Base-by-base conservation (phyloP, 1,140 invertebrate species). In the Rhopalosiphum maidis region DNA sequence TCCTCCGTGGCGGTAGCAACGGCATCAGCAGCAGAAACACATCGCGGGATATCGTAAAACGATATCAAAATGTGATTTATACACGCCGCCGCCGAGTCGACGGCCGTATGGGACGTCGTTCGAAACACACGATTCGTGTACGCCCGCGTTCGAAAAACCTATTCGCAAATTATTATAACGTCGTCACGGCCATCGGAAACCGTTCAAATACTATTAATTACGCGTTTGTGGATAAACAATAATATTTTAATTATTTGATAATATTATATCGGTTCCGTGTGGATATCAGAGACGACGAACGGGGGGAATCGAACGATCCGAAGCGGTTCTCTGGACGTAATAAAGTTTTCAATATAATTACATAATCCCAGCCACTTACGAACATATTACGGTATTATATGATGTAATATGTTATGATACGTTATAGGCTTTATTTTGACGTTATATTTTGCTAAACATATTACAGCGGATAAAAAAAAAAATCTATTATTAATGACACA, bases 61-160 rank as follows among this genome's bases (percentile, higher is more conserved):
- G 60, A 77, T n/a, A 77, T 77, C 60, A 77, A 77, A 77, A 35
- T 35, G 60, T n/a, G n/a, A 77, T 77, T 77, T 77, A 77, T 77
- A 18, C 30, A 4, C 54, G 60, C 60, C 30, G 0, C 41, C 41
- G 3, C 41, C 41, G 41, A n/a, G 15, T 60, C 23, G 9, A 60
- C 55, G 25, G 25, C 54, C 22, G 22, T 23, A 54, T 23, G 7
- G 25, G 30, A 18, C 15, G 60, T n/a, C 15, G 0, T n/a, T 77
- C n/a, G 30, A 18, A 68, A 68, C 23, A 15, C 25, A 30, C 30
- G 18, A 68, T 68, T 0, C 11, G 60, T n/a, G 30, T n/a, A n/a
- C 30, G 55, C 9, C 55, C 25, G 3, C 25, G 60, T 18, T n/a
- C 60, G 18, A n/a, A 77, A 77, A 77, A 18, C 15, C 60, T 18